A percentile compares a stretch with the other conserved stretches of the same genome.
phyloP scores from a whole-genome alignment of 92 coral and sea anemone genomes.

The Phenganax subtilis region DNA sequence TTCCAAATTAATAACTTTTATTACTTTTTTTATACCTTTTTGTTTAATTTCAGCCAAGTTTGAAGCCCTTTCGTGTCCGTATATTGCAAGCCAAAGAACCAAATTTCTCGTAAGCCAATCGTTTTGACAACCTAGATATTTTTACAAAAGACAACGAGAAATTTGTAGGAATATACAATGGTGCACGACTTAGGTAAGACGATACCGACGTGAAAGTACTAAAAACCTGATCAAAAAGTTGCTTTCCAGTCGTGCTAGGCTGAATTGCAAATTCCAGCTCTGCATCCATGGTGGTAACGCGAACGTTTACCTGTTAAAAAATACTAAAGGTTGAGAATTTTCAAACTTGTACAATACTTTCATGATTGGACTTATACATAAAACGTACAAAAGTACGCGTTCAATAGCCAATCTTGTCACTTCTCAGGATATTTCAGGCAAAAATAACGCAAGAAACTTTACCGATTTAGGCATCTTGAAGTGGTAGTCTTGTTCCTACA shows the following conservation, averaged over 20 bases:
- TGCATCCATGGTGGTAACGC: constrained; percentile 91
- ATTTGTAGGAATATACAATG: neutral
- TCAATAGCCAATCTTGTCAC: constrained; percentile 6
- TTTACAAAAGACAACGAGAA: neutral
- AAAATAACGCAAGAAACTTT: neutral
- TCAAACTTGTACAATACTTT: neutral
- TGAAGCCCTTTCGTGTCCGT: constrained; percentile 64
- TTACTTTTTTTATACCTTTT: constrained; percentile 54
- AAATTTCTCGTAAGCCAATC: constrained; percentile 85
- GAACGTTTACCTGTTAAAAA: constrained; percentile 68
- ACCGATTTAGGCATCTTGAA: constrained; percentile 41
- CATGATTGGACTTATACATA: too few species aligned
- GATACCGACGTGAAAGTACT: neutral
- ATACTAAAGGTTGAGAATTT: neutral
- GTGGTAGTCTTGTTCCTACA: too few species aligned
- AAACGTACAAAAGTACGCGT: too few species aligned
- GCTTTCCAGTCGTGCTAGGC: constrained; percentile 93
- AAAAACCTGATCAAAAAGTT: constrained; percentile 85
- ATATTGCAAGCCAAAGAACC: constrained; percentile 86
- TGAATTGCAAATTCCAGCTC: constrained; percentile 96
- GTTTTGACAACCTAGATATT: constrained; percentile 77
- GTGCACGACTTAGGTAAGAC: neutral
- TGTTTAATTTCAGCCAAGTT: constrained; percentile 84
- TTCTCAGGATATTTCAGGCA: neutral
- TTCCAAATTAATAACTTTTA: too few species aligned